phyloP scores from a whole-genome alignment of 2,113 vertebrate genomes.

The Lagopus leucura region DNA sequence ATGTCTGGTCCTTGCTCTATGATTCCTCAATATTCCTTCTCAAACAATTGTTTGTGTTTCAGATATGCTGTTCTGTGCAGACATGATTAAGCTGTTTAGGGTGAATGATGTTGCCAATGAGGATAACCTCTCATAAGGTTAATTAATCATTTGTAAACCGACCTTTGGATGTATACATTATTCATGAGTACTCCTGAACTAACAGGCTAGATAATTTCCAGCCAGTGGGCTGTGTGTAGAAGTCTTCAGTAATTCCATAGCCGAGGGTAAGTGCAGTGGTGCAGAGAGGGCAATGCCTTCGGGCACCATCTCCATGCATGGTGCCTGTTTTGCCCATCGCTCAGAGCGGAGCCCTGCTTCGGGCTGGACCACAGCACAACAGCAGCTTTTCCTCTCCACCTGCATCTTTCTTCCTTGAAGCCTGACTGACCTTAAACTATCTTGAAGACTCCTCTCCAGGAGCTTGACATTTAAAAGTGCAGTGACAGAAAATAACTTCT shows the following conservation, averaged over 20 bases:
- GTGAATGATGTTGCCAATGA: neutral
- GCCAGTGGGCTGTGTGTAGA: neutral
- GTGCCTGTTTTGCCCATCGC: neutral
- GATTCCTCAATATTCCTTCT: neutral
- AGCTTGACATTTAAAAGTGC: slow-evolving; percentile 67
- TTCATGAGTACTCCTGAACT: neutral
- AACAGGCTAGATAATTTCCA: neutral
- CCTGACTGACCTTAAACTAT: slow-evolving; percentile 59
- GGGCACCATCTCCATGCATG: rapidly evolving
- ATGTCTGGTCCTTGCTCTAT: rapidly evolving
- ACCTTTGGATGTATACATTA: slow-evolving; percentile 54
- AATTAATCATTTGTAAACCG: slow-evolving; percentile 59
- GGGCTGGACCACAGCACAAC: neutral
- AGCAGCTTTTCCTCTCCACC: neutral
- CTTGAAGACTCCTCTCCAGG: slow-evolving; percentile 40
- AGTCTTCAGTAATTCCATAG: neutral
- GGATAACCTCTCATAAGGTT: slow-evolving; percentile 40
- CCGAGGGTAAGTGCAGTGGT: neutral
- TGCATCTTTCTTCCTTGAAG: slow-evolving; percentile 20
- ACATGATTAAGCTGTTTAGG: neutral
- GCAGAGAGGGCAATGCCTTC: neutral
- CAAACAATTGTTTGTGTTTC: neutral
- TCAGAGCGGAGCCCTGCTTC: neutral
- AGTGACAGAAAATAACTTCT: slow-evolving; percentile 63
- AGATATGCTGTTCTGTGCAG: neutral